phyloP scores from a whole-genome alignment of 1,140 invertebrate genomes.

The Latrodectus geometricus region DNA sequence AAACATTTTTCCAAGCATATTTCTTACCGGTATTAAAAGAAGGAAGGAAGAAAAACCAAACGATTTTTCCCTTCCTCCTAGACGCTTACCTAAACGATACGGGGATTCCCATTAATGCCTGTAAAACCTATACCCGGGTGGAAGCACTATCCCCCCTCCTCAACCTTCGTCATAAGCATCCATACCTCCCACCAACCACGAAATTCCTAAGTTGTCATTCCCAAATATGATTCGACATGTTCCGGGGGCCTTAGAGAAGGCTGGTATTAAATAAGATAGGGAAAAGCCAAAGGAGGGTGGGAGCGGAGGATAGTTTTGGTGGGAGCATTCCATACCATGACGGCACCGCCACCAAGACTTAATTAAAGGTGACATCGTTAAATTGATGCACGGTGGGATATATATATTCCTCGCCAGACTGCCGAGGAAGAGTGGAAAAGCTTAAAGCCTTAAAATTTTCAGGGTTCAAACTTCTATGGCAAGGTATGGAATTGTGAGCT shows the following conservation, averaged over 20 bases:
- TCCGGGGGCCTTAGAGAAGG: neutral
- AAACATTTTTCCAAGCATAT: too few relatives aligned
- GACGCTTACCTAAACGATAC: constrained; percentile 37
- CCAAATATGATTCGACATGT: constrained; percentile 49
- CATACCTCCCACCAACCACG: neutral
- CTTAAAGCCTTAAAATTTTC: constrained; percentile 52
- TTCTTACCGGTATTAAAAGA: too few relatives aligned
- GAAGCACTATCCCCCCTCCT: neutral
- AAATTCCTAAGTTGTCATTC: constrained; percentile 46
- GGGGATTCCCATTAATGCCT: constrained; percentile 37
- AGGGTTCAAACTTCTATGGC: neutral
- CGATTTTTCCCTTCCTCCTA: constrained; percentile 11
- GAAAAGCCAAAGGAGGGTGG: constrained; percentile 41
- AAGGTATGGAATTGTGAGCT: constrained; percentile 36
- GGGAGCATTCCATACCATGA: constrained; percentile 29
- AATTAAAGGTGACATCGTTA: constrained; percentile 60
- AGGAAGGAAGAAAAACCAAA: constrained; percentile 1
- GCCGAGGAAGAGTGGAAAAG: neutral
- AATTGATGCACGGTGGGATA: constrained; percentile 55
- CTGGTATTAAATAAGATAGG: constrained; percentile 52
- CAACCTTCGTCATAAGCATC: constrained; percentile 24
- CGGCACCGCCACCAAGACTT: constrained; percentile 31
- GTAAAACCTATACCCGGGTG: constrained; percentile 31
- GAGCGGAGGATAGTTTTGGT: constrained; percentile 12
- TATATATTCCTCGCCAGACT: neutral